Base-by-base conservation (phyloP, 2,113 vertebrate species). In the Tapirus terrestris region DNA sequence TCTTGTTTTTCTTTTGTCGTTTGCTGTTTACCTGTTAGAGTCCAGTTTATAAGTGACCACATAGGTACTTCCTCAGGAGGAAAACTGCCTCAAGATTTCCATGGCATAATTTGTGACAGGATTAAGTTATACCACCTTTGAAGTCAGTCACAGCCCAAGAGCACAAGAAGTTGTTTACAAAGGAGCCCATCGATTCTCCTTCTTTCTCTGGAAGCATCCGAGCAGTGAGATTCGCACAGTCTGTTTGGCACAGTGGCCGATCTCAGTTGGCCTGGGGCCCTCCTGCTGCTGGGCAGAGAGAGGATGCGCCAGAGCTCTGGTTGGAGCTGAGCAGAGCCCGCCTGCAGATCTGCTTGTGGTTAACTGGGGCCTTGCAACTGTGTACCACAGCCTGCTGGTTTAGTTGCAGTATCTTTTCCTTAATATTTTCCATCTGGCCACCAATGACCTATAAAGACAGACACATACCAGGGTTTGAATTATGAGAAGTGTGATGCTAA, bases 371-470 rank as follows among this genome's bases (percentile, higher is more conserved):
- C 98, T 98, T 93, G 98, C 98, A 98, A 98, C 98, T 98, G 94
- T 96, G 77, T 88, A 89, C 98, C 97, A 60, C 98, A 98, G 98
- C 98, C 97, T 97, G 98, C 98, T 99, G 99, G 99, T 99, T 99
- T 99, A 99, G 97, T 98, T 99, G 99, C 98, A 98, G 96, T 99
- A 98, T 98, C 98, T 98, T 98, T 98, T 95, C 97, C 99, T 99
- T 99, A 99, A 99, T 99, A 98, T 98, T 98, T 99, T 99, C 99
- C 99, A 99, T 99, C 99, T 99, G 99, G 99, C 98, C 98, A 99
- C 98, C 99, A 99, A 99, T 99, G 99, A 98, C 98, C 98, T 98
- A 97, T 99, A 99, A 99, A 99, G 98, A 99, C 97, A 98, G 98
- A 98, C 98, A 97, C 98, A 98, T 99, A 99, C 98, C 97, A 99